phyloP scores from a whole-genome alignment of 2,888 invertebrate species.

The Dysmachus trigonus region DNA sequence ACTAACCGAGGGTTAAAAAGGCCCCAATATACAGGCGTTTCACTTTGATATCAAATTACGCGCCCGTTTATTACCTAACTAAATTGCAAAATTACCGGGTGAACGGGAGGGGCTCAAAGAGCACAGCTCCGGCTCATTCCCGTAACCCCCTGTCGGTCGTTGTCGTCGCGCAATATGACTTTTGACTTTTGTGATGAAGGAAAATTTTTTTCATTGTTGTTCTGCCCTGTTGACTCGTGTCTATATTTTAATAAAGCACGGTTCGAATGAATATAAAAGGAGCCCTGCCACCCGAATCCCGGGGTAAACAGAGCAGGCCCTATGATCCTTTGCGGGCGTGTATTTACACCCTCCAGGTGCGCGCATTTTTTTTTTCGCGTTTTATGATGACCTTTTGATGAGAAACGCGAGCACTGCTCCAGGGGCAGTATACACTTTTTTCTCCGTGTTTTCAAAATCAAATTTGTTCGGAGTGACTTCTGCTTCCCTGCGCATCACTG shows the following conservation, averaged over 20 bases:
- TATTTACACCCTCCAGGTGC: not conserved
- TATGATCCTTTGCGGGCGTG: not conserved
- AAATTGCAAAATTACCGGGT: constrained; percentile 18
- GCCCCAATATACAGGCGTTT: constrained; percentile 7
- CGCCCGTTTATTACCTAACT: constrained; percentile 31
- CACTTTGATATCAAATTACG: constrained; percentile 37
- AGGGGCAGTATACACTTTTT: not conserved
- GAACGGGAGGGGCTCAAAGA: not conserved
- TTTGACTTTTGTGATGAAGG: constrained; percentile 23
- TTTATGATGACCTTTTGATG: constrained; percentile 8
- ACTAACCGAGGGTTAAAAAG: constrained; percentile 28
- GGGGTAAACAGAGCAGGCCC: not conserved
- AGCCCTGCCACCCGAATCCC: not conserved
- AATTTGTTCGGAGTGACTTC: not conserved
- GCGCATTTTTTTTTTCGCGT: not conserved
- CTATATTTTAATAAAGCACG: constrained; percentile 24
- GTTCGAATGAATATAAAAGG: constrained; percentile 9
- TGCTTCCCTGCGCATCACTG: not conserved
- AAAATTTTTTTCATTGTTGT: constrained; percentile 22
- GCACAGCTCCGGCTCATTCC: not conserved
- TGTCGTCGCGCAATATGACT: not conserved
- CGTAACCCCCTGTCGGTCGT: not conserved
- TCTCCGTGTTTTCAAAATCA: not conserved
- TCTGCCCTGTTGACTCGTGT: constrained; percentile 1
- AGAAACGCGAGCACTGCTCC: not conserved